phyloP scores from a whole-genome alignment of 2,113 vertebrate genomes.

The Psephotus haematonotus region DNA sequence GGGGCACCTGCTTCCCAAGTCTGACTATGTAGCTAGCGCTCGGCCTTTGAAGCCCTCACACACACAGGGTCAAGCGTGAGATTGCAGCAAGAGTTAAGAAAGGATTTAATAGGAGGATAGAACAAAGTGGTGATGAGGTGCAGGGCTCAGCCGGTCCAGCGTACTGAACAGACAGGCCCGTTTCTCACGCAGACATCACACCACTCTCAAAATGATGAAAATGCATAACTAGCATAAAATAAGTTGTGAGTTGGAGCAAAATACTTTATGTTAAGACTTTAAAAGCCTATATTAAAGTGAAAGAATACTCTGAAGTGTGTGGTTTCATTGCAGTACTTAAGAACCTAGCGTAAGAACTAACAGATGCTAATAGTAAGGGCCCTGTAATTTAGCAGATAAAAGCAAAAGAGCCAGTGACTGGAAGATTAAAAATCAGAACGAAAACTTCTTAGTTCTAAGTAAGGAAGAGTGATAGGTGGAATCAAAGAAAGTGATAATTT shows the following conservation, averaged over 20 bases:
- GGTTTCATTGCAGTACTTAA: background rate
- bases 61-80: background rate
- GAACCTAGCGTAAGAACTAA: background rate
- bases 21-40: background rate
- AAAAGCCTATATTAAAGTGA: background rate
- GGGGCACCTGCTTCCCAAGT: background rate
- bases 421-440: background rate
- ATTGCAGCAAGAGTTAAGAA: background rate
- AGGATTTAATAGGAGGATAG: background rate
- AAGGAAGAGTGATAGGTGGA: background rate
- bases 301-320: background rate
- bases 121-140: background rate
- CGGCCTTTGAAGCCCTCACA: background rate
- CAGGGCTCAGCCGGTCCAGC: background rate
- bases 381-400: constrained; percentile 14
- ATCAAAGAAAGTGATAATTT: background rate
- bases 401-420: background rate
- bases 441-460: background rate
- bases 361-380: background rate
- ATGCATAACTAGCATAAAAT: background rate
- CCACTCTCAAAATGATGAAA: background rate
- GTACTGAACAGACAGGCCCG: accelerated
- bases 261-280: background rate
- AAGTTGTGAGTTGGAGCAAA: background rate
- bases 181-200: background rate